Base-by-base conservation (phyloP, 1,140 invertebrate genomes). In the Luehdorfia chinensis region DNA sequence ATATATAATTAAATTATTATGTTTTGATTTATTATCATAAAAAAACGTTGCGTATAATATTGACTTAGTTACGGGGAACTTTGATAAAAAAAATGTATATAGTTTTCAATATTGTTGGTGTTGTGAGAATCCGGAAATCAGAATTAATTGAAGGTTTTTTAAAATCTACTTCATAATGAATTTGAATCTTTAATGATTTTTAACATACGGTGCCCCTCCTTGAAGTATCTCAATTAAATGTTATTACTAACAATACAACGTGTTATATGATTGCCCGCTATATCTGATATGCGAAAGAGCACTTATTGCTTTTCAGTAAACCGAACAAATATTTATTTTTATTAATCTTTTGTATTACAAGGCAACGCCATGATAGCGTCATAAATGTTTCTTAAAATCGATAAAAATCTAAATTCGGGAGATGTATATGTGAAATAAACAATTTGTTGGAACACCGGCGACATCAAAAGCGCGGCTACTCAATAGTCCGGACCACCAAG, bases 331-430 rank as follows among this genome's bases (percentile, higher is more conserved):
- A 15, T 16, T 13, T 31, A 4, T 36, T 21, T n/a, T 19, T 36
- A n/a, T n/a, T n/a, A 21, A 21, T 7, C 7, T 18, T 19, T 37
- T 13, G 7, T n/a, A 2, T 12, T 2, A 11, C 18, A 39, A 39
- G 13, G 13, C 21, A 28, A 30, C 11, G 11, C 39, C 55, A 61
- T 75, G 67, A 70, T 65, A 69, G n/a, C n/a, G n/a, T 65, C 77
- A 79, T 79, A 75, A 75, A 66, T 64, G 71, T 68, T 83, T 76
- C 59, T 76, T 66, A 59, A 81, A 75, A 77, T 52, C 66, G 72
- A 76, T 76, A 76, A 75, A 83, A 52, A 83, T 80, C 75, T 76
- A 65, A 79, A 83, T 69, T 57, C 55, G 58, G 55, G 41, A 58
- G 60, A 58, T 63, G 55, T 75, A 27, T 72, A 75, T 75, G 66